Conservation (phyloP, 2,888 invertebrate species). For the Rhopalosiphum nymphaeae region DNA sequence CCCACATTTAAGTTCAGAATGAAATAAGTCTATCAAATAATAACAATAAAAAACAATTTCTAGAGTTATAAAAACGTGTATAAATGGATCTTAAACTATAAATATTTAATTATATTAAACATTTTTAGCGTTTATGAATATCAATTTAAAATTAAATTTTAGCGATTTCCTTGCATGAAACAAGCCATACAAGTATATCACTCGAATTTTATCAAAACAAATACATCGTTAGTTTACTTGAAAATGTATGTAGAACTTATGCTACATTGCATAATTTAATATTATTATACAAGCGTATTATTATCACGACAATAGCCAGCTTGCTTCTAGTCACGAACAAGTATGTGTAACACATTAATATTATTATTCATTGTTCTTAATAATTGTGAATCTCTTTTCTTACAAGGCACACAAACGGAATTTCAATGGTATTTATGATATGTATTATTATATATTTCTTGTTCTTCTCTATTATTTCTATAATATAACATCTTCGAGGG, state of each 20-base stretch:
- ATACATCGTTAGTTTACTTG: background rate
- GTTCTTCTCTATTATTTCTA: background rate
- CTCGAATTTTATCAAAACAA: background rate
- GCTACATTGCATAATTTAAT: background rate
- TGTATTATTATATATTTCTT: background rate
- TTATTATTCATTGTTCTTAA: conserved; percentile 35
- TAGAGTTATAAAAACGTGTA: background rate
- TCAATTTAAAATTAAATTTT: background rate
- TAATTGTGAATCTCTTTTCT: conserved; percentile 36
- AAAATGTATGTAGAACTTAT: background rate
- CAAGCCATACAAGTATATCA: background rate
- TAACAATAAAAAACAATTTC: background rate
- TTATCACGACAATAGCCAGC: background rate
- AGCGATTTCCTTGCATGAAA: background rate
- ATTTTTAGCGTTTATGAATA: background rate
- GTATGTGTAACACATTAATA: background rate
- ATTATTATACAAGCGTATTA: background rate
- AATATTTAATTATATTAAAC: background rate
- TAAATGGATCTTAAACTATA: background rate
- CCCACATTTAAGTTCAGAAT: background rate
- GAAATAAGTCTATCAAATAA: background rate
- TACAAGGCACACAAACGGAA: conserved; percentile 27
- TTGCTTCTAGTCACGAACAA: conserved; percentile 8
- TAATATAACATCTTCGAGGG: background rate
- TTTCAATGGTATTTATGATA: conserved; percentile 6